Evolutionary conservation across 2,113 vertebrate genomes (phyloP).

Genomic region (Oryzias woworae): DNA sequence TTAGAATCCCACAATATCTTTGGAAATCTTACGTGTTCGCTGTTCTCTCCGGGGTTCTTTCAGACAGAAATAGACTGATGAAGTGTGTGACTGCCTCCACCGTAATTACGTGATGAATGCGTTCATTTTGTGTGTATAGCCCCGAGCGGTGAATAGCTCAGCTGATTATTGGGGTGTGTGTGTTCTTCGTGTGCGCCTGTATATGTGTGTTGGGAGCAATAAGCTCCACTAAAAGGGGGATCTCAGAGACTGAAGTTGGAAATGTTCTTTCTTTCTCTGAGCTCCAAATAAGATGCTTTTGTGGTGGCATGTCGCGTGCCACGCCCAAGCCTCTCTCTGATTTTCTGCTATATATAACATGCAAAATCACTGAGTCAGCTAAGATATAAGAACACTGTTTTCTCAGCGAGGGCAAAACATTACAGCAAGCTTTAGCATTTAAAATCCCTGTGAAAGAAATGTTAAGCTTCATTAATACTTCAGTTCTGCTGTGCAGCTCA

Average conservation of each 20-base stretch:
- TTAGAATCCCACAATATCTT: slow-evolving; percentile 46
- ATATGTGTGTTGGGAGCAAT: slow-evolving; percentile 34
- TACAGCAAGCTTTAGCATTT: slow-evolving; percentile 39
- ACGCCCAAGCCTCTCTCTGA: background rate
- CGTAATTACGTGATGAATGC: slow-evolving; percentile 73
- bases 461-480: slow-evolving; percentile 58
- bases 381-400: slow-evolving; percentile 4
- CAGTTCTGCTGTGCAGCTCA: slow-evolving; percentile 21
- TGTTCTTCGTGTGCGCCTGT: slow-evolving; percentile 28
- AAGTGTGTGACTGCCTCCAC: slow-evolving; percentile 69
- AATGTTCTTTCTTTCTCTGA: background rate
- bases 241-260: slow-evolving; percentile 18
- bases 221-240: slow-evolving; percentile 33
- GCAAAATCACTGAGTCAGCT: background rate
- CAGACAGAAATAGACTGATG: slow-evolving; percentile 69
- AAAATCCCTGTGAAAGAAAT: slow-evolving; percentile 43
- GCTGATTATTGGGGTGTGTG: slow-evolving; percentile 65
- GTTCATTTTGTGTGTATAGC: slow-evolving; percentile 60
- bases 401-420: slow-evolving; percentile 27
- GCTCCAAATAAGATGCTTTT: background rate
- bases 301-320: background rate
- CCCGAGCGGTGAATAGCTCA: slow-evolving; percentile 64
- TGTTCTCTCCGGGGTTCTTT: slow-evolving; percentile 53
- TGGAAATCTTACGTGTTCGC: slow-evolving; percentile 36
- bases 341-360: background rate